A percentile compares a stretch with the other conserved stretches of the same genome.
phyloP scores from a whole-genome alignment of 2,113 vertebrate genomes.

The Taurulus bubalis region DNA sequence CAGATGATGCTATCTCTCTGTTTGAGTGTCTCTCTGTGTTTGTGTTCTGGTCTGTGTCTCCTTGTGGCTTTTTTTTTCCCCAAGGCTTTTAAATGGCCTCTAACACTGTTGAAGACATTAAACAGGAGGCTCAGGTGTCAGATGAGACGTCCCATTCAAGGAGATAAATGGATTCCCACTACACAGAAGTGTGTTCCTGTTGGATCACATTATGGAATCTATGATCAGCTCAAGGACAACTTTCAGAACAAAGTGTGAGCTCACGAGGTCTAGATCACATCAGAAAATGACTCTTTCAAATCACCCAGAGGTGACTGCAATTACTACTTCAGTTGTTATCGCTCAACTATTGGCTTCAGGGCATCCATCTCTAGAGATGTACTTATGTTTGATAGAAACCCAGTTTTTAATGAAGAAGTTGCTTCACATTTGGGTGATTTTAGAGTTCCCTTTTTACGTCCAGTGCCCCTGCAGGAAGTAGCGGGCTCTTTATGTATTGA shows the following conservation, averaged over 20 bases:
- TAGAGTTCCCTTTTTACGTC: neutral
- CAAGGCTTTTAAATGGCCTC: conserved; percentile 23
- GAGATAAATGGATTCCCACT: conserved; percentile 60
- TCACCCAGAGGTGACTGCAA: neutral
- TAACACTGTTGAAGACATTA: conserved; percentile 33
- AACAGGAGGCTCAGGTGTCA: conserved; percentile 44
- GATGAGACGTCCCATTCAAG: conserved; percentile 38
- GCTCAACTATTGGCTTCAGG: neutral
- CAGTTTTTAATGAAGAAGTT: neutral
- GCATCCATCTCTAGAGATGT: neutral
- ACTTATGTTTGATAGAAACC: neutral
- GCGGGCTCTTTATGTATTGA: too few species aligned
- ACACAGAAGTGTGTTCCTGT: conserved; percentile 12
- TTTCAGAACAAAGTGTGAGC: conserved; percentile 2
- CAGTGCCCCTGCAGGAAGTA: too few species aligned
- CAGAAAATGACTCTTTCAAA: conserved; percentile 21
- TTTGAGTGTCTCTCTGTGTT: neutral
- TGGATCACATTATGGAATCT: conserved; percentile 28
- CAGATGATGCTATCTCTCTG: neutral
- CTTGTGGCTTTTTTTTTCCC: neutral
- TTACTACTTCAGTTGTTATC: neutral
- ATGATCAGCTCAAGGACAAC: conserved; percentile 40
- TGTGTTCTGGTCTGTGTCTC: neutral
- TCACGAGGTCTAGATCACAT: conserved; percentile 3
- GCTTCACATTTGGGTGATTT: neutral